Evolutionary conservation across 2,797 vertebrate genomes (phyloP).

Genomic region (Gobio occitaniae): DNA sequence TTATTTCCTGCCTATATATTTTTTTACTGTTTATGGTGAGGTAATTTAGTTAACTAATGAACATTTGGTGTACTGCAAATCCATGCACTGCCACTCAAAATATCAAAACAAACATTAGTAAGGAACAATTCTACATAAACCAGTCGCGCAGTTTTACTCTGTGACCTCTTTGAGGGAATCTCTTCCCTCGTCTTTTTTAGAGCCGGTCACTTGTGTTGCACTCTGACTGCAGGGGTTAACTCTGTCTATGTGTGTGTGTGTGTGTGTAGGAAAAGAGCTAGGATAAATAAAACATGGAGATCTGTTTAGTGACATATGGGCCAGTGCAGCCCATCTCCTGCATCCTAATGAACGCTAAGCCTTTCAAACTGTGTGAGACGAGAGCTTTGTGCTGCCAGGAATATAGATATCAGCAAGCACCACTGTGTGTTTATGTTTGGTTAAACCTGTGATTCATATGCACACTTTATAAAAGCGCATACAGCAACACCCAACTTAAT

Average conservation of each 20-base stretch:
- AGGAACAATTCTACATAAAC: not conserved
- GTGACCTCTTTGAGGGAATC: not conserved
- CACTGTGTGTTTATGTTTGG: constrained; percentile 29
- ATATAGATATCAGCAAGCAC: constrained; percentile 49
- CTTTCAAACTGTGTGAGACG: constrained; percentile 39
- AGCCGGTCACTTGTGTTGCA: constrained; percentile 10
- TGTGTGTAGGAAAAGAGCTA: constrained; percentile 52
- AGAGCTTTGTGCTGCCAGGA: constrained; percentile 50
- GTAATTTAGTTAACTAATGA: too few species aligned
- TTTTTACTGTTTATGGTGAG: too few species aligned
- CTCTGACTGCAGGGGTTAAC: constrained; percentile 39
- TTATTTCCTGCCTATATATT: too few species aligned
- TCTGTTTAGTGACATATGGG: constrained; percentile 70
- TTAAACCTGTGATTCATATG: constrained; percentile 30
- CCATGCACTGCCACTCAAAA: not conserved
- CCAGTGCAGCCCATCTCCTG: constrained; percentile 50
- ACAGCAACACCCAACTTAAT: not conserved
- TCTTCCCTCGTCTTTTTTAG: not conserved
- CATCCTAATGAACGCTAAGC: constrained; percentile 63
- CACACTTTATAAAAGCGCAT: not conserved
- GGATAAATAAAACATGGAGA: constrained; percentile 70
- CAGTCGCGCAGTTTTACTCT: not conserved
- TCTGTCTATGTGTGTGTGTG: not conserved
- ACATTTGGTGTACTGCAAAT: not conserved
- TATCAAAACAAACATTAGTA: not conserved